Percentiles rank a stretch among this genome's conserved stretches.
Conservation (phyloP, 1,140 invertebrate species). For the Ostrea denselamellosa region DNA sequence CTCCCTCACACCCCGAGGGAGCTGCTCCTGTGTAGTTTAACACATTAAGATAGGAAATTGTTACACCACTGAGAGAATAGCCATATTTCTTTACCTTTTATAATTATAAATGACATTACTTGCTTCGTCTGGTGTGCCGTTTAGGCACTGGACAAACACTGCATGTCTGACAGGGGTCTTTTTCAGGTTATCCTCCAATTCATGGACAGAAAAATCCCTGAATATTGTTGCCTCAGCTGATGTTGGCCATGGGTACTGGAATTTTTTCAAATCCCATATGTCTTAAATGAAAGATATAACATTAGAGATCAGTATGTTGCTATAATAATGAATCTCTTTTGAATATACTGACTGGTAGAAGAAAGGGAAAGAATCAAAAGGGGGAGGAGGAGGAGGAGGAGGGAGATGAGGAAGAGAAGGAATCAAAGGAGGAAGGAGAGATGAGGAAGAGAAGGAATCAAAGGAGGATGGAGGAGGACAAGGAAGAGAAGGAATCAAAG, state of each 20-base stretch:
- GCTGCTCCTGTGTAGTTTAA: too few relatives aligned
- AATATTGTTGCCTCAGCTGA: slow-evolving; percentile 53
- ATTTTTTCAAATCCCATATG: slow-evolving; percentile 64
- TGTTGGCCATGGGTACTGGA: slow-evolving; percentile 67
- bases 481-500: too few relatives aligned
- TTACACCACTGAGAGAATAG: not conserved
- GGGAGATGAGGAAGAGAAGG: too few relatives aligned
- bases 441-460: too few relatives aligned
- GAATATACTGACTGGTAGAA: too few relatives aligned
- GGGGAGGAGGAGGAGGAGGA: too few relatives aligned
- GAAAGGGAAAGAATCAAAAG: too few relatives aligned
- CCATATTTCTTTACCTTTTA: slow-evolving; percentile 31
- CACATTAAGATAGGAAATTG: too few relatives aligned
- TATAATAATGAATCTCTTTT: too few relatives aligned
- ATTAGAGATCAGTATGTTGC: not conserved
- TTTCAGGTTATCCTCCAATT: slow-evolving; percentile 46
- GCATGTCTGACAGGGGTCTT: slow-evolving; percentile 60
- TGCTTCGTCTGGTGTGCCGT: slow-evolving; percentile 58
- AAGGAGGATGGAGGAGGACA: too few relatives aligned
- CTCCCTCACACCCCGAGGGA: too few relatives aligned
- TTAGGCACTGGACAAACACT: slow-evolving; percentile 66
- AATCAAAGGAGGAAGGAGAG: too few relatives aligned
- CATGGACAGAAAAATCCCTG: slow-evolving; percentile 53
- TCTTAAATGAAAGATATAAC: slow-evolving; percentile 49
- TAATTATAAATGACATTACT: slow-evolving; percentile 44